Base-by-base conservation (phyloP, 1,140 invertebrate genomes). In the Euborellia annulipes region DNA sequence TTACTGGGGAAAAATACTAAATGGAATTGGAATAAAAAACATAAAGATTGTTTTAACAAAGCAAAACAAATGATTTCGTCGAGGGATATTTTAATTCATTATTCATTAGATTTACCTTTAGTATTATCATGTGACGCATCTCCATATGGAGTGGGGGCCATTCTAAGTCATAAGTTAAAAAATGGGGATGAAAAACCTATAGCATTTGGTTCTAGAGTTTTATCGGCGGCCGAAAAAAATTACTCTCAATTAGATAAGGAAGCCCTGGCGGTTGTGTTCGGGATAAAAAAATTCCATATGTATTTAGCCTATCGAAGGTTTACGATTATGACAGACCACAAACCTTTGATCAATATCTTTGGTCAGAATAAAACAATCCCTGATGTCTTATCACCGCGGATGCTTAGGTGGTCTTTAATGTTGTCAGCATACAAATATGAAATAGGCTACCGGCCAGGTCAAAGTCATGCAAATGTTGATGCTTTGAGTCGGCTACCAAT, bases 191-290 rank as follows among this genome's bases (percentile, higher is more conserved):
- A 67, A 49, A 41, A 45, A 46, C 62, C 64, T 18, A 62, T 73
- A 37, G 56, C 59, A 3, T 69, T 55, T 57, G 62, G 57, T 7
- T 71, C 68, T 9, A 50, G 62, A 41, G 57, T 59, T 1, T 52
- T 73, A 27, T 55, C 52, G 13, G 23, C 52, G 21, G 51, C 64
- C 3, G 63, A 73, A 51, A 50, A 57, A 51, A 70, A 64, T 44
- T 70, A 73, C 41, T 47, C 61, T 6, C 63, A 67, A 48, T 63
- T 70, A 18, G 67, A 77, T 34, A 69, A 63, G 50, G 70, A 78
- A 58, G 66, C 63, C 8, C 50, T 69, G 13, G 61, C 63, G 2
- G 62, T 75, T 8, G 48, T 72, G 1, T 74, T 59, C 54, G 65
- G 62, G 3, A 58, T 75, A 3, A 60, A 62, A 45, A 67, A 67